Evolutionary conservation across 2,797 vertebrate genomes (phyloP).

Genomic region (Phoebastria nigripes): DNA sequence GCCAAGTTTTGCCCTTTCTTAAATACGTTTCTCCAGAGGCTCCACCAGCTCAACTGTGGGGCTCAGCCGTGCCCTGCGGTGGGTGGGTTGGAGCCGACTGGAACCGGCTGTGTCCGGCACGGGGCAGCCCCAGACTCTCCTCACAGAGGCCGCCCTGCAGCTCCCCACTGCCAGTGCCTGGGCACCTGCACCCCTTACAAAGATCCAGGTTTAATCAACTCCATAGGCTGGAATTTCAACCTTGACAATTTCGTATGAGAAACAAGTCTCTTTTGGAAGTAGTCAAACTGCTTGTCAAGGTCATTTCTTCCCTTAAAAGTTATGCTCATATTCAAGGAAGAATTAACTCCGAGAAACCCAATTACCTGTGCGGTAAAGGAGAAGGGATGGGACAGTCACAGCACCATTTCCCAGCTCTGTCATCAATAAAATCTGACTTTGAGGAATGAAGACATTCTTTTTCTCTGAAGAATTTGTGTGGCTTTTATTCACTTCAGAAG

Average conservation of each 20-base stretch:
- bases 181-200: no score
- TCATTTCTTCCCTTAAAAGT: neutral
- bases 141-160: fast-evolving
- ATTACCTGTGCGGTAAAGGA: neutral
- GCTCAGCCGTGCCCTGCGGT: fast-evolving
- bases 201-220: neutral
- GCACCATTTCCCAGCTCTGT: neutral
- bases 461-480: neutral
- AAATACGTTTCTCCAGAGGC: fast-evolving
- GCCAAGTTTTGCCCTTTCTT: neutral
- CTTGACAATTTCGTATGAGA: neutral
- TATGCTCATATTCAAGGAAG: neutral
- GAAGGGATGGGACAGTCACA: neutral
- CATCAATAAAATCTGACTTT: neutral
- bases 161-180: fast-evolving
- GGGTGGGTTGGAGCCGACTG: fast-evolving
- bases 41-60: fast-evolving
- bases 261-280: neutral
- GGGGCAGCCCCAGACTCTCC: fast-evolving
- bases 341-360: neutral
- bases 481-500: neutral
- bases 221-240: neutral
- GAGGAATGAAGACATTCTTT: neutral
- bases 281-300: neutral
- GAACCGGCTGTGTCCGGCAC: fast-evolving